Conservation (phyloP, 2,888 invertebrate species). For the Mythimna vitellina region DNA sequence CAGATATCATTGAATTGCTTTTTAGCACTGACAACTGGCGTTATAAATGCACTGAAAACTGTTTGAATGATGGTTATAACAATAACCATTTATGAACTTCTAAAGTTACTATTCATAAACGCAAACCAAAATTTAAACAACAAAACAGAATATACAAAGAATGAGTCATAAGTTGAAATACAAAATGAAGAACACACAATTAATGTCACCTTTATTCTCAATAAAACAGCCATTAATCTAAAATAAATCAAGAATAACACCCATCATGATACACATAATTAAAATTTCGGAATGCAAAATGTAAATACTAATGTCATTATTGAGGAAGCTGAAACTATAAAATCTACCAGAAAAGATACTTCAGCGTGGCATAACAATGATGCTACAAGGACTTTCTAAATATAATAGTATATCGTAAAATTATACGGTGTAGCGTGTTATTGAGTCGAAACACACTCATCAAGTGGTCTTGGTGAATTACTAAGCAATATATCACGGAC, state of each 20-base stretch:
- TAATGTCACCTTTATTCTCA: constrained; percentile 20
- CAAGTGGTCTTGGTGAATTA: constrained; percentile 63
- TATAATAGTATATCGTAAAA: constrained; percentile 65
- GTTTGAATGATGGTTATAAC: not conserved
- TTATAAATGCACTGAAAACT: constrained; percentile 13
- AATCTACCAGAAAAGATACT: constrained; percentile 57
- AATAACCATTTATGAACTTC: not conserved
- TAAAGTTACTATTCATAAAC: not conserved
- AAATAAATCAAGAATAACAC: constrained; percentile 1
- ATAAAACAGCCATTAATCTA: constrained; percentile 24
- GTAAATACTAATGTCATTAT: constrained; percentile 49
- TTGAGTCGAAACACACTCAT: constrained; percentile 59
- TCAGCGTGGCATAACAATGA: constrained; percentile 56
- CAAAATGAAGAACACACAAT: constrained; percentile 32
- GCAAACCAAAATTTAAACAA: not conserved
- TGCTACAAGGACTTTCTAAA: constrained; percentile 66
- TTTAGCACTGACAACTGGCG: constrained; percentile 19
- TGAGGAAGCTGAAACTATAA: constrained; percentile 53
- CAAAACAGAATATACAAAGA: not conserved
- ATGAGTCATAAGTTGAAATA: constrained; percentile 11
- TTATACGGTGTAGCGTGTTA: constrained; percentile 55
- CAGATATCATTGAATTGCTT: constrained; percentile 36
- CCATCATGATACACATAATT: constrained; percentile 36
- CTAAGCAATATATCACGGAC: constrained; percentile 60
- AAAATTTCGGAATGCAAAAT: constrained; percentile 52